Base-by-base conservation (phyloP, 37 sponge, comb jelly and placozoan species). In the Theonella swinhoei region DNA sequence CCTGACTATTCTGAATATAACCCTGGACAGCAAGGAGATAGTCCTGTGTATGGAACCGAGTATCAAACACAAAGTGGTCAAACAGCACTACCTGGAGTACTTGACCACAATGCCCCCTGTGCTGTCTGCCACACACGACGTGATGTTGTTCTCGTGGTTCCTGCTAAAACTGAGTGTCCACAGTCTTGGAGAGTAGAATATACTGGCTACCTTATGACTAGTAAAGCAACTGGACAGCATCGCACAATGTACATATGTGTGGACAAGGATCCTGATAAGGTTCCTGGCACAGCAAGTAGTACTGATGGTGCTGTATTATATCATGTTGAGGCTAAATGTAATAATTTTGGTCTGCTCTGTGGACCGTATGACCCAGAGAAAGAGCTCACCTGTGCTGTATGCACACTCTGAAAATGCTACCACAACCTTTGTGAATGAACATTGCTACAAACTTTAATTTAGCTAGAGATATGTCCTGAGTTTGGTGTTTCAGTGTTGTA, bases 341-440 rank as follows among this genome's bases (percentile, higher is more conserved):
- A 67, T 63, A n/a, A n/a, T n/a, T n/a, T n/a, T n/a, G 78, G 68
- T 24, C 58, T 85, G 3, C 78, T 62, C n/a, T 85, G 85, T 67
- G 70, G 70, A 22, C 85, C 85, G 38, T 85, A 85, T 42, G 78
- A 76, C n/a, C 22, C 33, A 23, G 60, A 54, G 37, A 76, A 85
- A 63, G 85, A 76, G 34, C 85, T 85, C 3, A 72, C 85, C 24
- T 85, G 85, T 76, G 85, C 64, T 28, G 85, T 85, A 61, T 85
- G 85, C 41, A 85, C 85, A n/a, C n/a, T n/a, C n/a, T n/a, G n/a
- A n/a, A n/a, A n/a, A n/a, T n/a, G n/a, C n/a, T n/a, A n/a, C n/a
- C n/a, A n/a, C n/a, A n/a, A n/a, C n/a, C n/a, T n/a, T n/a, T n/a
- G n/a, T n/a, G n/a, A n/a, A n/a, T n/a, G n/a, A n/a, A n/a, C n/a